Conservation (phyloP, 2,113 vertebrate species). For the Microcebus griseorufus region DNA sequence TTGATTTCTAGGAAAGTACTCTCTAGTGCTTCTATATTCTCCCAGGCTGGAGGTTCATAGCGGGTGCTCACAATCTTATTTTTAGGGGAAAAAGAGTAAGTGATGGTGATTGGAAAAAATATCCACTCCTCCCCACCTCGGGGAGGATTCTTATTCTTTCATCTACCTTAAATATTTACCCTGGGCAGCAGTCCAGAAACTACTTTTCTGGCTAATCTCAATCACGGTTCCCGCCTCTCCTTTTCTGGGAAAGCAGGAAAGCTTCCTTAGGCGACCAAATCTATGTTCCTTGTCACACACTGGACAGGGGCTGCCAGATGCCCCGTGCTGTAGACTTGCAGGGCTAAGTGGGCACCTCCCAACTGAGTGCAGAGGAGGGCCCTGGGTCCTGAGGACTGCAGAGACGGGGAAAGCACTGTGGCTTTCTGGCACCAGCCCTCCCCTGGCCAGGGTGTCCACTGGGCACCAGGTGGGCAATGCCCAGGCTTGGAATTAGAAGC, state of each 20-base stretch:
- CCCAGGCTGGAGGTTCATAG: not conserved
- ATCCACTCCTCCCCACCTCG: not conserved
- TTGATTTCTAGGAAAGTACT: not conserved
- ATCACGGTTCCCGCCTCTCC: not conserved
- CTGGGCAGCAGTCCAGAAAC: not conserved
- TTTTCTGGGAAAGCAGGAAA: not conserved
- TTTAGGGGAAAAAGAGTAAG: not conserved
- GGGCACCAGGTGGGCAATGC: not conserved
- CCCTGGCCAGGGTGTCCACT: not conserved
- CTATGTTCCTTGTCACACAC: not conserved
- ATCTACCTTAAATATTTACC: not conserved
- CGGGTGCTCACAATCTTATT: not conserved
- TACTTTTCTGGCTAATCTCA: not conserved
- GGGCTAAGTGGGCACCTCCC: not conserved
- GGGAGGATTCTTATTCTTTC: not conserved
- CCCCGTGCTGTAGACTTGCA: not conserved
- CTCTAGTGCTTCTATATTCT: not conserved
- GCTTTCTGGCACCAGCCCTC: not conserved
- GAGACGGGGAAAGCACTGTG: not conserved
- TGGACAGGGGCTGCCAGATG: not conserved
- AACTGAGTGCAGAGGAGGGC: not conserved
- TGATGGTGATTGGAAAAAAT: not conserved
- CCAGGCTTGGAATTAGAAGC: not conserved
- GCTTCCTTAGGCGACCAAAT: not conserved
- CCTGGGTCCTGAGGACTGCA: not conserved